Evolutionary conservation across 1,140 invertebrate species (phyloP).

Genomic region (Macrocentrus cingulum): DNA sequence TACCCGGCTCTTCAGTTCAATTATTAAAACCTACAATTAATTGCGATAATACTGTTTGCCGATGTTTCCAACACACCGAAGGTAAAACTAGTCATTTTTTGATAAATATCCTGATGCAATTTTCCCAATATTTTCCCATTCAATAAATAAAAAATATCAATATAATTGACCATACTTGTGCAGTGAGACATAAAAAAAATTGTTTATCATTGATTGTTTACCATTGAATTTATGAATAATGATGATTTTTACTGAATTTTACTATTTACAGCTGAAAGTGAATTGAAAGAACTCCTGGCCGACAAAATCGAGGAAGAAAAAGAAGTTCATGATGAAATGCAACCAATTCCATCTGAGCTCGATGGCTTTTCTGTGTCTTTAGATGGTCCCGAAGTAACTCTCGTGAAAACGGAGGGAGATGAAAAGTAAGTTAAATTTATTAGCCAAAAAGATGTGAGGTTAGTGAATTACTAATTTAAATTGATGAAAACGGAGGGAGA

Average conservation of each 20-base stretch:
- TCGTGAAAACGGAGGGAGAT: constrained; percentile 69
- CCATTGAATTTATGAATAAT: no score
- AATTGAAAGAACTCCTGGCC: constrained; percentile 81
- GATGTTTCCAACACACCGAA: constrained; percentile 67
- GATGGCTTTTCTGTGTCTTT: constrained; percentile 77
- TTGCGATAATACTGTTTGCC: constrained; percentile 68
- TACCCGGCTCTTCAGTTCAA: constrained; percentile 34
- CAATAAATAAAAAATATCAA: no score
- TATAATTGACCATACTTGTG: no score
- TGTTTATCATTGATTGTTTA: constrained; percentile 1
- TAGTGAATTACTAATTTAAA: constrained; percentile 7
- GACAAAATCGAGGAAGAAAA: constrained; percentile 88
- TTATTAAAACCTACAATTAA: constrained; percentile 52
- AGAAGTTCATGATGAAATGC: constrained; percentile 75
- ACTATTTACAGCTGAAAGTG: constrained; percentile 73
- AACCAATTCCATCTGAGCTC: constrained; percentile 73
- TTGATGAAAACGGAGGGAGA: constrained; percentile 47
- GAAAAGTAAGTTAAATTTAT: constrained; percentile 69
- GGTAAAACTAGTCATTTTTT: constrained; percentile 65
- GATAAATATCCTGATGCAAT: constrained; percentile 20
- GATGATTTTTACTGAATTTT: no score
- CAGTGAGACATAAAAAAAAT: no score
- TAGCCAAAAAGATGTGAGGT: no score
- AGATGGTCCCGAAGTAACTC: constrained; percentile 75
- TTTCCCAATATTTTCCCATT: no score